These are phyloP conservation scores for Falcunculus frontatus DNA, from an alignment of 2,113 vertebrate genomes.

Conservation along the genomic window DNA sequence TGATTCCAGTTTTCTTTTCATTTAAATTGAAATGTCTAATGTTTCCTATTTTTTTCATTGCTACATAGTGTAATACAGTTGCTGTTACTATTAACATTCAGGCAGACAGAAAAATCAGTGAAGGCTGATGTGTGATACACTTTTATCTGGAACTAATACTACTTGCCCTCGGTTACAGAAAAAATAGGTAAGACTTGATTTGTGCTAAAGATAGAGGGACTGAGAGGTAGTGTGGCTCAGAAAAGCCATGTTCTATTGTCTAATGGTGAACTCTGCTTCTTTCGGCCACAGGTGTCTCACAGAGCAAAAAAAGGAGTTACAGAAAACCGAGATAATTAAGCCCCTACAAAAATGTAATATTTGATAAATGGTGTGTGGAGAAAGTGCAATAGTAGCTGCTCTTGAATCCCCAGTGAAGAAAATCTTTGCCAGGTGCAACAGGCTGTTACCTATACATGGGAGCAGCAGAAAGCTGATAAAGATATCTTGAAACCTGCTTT, in stretches of 20 bases:
- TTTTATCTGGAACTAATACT: neutral
- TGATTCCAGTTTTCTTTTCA: neutral
- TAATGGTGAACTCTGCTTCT: neutral
- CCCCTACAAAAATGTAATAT: neutral
- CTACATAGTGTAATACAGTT: neutral
- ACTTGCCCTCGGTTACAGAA: neutral
- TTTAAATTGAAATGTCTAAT: neutral
- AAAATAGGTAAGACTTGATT: neutral
- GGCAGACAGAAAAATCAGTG: neutral
- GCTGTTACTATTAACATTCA: neutral
- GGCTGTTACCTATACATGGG: neutral
- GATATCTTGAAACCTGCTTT: neutral
- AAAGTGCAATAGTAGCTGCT: fast-evolving
- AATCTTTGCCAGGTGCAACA: neutral
- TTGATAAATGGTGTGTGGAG: neutral
- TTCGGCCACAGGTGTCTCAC: neutral
- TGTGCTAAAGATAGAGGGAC: neutral
- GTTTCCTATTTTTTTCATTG: neutral
- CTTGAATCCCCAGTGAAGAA: neutral
- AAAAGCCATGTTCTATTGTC: neutral
- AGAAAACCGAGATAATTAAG: neutral
- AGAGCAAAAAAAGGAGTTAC: neutral
- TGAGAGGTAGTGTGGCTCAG: neutral
- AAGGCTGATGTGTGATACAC: neutral
- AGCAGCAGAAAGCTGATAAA: neutral